A percentile compares a stretch with the other conserved stretches of the same genome.
These are phyloP conservation scores for Drymonia ruficornis DNA, from an alignment of 2,888 invertebrate genomes.

Conservation along the genomic window DNA sequence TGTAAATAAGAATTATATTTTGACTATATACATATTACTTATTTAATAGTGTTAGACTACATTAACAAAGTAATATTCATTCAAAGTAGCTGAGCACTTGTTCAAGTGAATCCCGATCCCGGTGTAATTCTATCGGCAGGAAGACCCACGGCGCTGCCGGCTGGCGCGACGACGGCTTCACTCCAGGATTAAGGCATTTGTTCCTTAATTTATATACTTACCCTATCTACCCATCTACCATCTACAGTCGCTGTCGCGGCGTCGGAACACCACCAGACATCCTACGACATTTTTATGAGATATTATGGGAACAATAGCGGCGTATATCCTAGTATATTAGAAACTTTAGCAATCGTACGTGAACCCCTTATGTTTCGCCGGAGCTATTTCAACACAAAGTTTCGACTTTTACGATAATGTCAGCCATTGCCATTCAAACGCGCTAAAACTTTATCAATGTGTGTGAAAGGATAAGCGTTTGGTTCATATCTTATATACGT, in stretches of 20 bases:
- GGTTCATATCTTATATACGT: conserved; percentile 57
- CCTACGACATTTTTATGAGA: conserved; percentile 75
- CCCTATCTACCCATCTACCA: not conserved
- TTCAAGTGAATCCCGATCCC: conserved; percentile 54
- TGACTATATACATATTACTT: too few relatives aligned
- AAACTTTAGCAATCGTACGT: conserved; percentile 83
- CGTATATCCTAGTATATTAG: conserved; percentile 77
- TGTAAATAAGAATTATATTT: too few relatives aligned
- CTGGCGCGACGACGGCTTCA: conserved; percentile 51
- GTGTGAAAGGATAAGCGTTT: conserved; percentile 79
- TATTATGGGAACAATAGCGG: conserved; percentile 73
- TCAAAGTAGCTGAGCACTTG: conserved; percentile 20
- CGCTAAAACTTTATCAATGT: conserved; percentile 83
- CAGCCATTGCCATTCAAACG: conserved; percentile 84
- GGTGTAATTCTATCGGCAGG: conserved; percentile 62
- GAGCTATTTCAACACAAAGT: conserved; percentile 80
- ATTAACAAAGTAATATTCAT: conserved; percentile 9
- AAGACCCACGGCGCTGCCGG: conserved; percentile 58
- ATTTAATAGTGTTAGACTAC: too few relatives aligned
- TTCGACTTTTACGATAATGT: conserved; percentile 84
- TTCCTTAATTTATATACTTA: conserved; percentile 51
- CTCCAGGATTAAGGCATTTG: conserved; percentile 71
- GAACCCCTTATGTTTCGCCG: conserved; percentile 82
- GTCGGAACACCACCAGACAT: conserved; percentile 56
- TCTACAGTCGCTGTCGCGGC: conserved; percentile 3